These are phyloP conservation scores for Orthosia gracilis DNA, from an alignment of 2,888 invertebrate genomes.

Conservation along the genomic window DNA sequence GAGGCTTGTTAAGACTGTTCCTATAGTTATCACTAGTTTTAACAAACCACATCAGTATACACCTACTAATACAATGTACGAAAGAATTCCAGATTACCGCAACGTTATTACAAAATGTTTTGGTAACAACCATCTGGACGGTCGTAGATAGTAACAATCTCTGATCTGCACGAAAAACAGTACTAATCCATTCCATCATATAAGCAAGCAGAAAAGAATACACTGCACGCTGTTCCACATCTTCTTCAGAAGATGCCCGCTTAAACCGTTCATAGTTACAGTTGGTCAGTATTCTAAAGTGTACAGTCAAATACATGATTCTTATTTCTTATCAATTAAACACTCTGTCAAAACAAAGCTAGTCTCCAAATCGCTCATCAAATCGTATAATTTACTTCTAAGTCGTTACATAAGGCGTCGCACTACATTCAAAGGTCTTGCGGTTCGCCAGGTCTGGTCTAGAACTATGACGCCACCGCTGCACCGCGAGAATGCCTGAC, in stretches of 20 bases:
- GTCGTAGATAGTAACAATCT: too few species aligned
- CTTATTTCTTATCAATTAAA: not conserved
- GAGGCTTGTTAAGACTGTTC: not conserved
- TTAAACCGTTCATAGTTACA: too few species aligned
- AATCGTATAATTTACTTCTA: constrained; percentile 31
- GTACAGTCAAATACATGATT: too few species aligned
- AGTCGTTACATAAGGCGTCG: constrained; percentile 50
- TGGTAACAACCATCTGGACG: not conserved
- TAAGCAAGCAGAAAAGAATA: too few species aligned
- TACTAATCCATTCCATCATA: too few species aligned
- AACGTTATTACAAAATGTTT: not conserved
- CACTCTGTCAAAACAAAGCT: not conserved
- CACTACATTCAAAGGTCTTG: constrained; percentile 48
- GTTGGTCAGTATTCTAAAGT: too few species aligned
- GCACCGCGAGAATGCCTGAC: constrained; percentile 49
- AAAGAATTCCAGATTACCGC: not conserved
- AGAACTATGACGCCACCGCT: constrained; percentile 60
- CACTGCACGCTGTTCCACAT: too few species aligned
- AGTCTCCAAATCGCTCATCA: constrained; percentile 25
- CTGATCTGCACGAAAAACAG: too few species aligned
- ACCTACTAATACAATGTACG: not conserved
- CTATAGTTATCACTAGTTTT: too few species aligned
- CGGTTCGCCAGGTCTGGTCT: constrained; percentile 38
- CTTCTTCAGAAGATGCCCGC: too few species aligned
- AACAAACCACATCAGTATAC: too few species aligned